A percentile compares a stretch with the other conserved stretches of the same genome.
These are phyloP conservation scores for Corythoichthys intestinalis DNA, from an alignment of 2,113 vertebrate species.

Conservation along the genomic window DNA sequence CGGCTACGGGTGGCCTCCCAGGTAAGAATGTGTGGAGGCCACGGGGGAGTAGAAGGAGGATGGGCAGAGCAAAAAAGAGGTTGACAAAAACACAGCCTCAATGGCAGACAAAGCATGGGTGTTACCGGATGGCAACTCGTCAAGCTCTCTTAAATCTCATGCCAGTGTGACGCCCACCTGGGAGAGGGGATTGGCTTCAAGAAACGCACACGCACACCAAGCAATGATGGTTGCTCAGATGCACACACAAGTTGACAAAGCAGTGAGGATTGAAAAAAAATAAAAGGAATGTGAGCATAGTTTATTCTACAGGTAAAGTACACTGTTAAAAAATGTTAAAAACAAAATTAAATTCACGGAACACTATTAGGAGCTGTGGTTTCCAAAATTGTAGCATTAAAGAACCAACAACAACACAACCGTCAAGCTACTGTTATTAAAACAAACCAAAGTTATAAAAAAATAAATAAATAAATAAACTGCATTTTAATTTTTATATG, in stretches of 20 bases:
- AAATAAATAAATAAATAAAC: no score
- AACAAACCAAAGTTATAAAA: no score
- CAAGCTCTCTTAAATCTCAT: constrained; percentile 44
- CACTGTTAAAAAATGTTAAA: no score
- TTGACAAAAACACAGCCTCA: constrained; percentile 21
- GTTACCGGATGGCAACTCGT: constrained; percentile 53
- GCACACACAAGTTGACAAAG: constrained; percentile 21
- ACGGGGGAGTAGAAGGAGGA: background rate
- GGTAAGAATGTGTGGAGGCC: constrained; percentile 55
- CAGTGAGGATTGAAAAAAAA: background rate
- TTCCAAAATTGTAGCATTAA: no score
- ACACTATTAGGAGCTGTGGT: no score
- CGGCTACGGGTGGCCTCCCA: constrained; percentile 54
- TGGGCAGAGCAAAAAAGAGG: constrained; percentile 28
- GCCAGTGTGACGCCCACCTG: constrained; percentile 43
- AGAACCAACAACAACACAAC: no score
- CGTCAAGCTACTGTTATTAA: no score
- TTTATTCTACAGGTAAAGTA: no score
- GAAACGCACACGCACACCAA: constrained; percentile 5
- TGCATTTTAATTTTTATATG: no score
- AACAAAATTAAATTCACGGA: no score
- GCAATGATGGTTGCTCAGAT: background rate
- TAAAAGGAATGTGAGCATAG: no score
- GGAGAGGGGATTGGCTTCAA: constrained; percentile 3
- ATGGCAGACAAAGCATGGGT: constrained; percentile 16